Conservation (phyloP, 2,888 invertebrate species). For the Boloria euphrosyne region DNA sequence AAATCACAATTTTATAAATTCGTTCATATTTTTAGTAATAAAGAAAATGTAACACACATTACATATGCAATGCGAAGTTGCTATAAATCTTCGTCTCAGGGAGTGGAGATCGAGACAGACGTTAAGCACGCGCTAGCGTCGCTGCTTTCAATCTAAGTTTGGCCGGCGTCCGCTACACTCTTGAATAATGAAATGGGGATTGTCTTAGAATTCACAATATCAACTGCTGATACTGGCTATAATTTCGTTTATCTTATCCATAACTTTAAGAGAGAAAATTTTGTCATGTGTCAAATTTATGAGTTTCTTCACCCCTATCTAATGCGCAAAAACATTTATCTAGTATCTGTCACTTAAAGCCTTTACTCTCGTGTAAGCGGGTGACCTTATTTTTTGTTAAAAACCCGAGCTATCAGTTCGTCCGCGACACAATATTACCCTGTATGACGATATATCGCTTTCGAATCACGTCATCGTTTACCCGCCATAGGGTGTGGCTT, state of each 20-base stretch:
- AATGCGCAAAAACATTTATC: constrained; percentile 77
- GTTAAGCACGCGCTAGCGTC: constrained; percentile 76
- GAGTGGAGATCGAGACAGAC: constrained; percentile 69
- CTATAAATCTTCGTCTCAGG: constrained; percentile 72
- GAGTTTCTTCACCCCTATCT: constrained; percentile 67
- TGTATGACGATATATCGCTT: constrained; percentile 73
- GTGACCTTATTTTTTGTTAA: constrained; percentile 79
- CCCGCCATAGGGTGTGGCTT: constrained; percentile 61
- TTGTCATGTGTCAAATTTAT: constrained; percentile 44
- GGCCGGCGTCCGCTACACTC: constrained; percentile 70
- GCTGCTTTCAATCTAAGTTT: constrained; percentile 80
- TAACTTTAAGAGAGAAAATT: constrained; percentile 36
- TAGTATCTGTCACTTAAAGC: constrained; percentile 80
- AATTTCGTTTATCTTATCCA: constrained; percentile 63
- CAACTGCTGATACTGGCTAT: constrained; percentile 64
- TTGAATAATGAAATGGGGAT: constrained; percentile 76
- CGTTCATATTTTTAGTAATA: constrained; percentile 19
- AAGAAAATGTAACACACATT: constrained; percentile 34
- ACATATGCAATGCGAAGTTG: constrained; percentile 56
- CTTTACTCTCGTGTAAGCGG: constrained; percentile 77
- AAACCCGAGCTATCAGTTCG: constrained; percentile 74
- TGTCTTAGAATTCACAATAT: constrained; percentile 63
- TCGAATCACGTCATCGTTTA: constrained; percentile 75
- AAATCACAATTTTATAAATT: neutral
- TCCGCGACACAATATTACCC: constrained; percentile 76